Evolutionary conservation across 2,113 vertebrate genomes (phyloP), one percentile per base, ranked within the genome.

Genomic region (Siniperca chuatsi): DNA sequence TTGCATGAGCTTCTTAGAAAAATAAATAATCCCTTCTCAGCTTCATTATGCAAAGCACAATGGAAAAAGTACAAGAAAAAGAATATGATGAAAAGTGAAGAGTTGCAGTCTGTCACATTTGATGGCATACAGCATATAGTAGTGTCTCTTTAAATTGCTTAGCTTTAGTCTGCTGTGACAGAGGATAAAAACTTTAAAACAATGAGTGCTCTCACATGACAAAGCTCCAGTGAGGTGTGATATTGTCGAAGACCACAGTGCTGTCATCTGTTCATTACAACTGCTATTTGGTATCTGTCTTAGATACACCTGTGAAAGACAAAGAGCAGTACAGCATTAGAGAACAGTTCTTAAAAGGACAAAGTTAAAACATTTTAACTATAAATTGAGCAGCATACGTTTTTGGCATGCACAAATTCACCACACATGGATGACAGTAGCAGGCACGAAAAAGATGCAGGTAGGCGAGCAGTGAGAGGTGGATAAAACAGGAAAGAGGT

Each of bases 11-110:
- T 74, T 87, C 48, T 84, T 76, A 57, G 57, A 78, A 81, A 86
- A 84, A 90, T 75, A 87, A 91, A 91, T 79, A 88, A 86, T 81
- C 79, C 75, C 83, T 85, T 89, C 79, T 83, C 58, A 86, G 78
- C 70, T 48, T 81, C 71, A 77, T 64, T 68, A 74, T 74, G 85
- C 42, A 87, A 69, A 89, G 64, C 68, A 77, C 64, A 86, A 57
- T 29, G 57, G 58, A 80, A 84, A 66, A 69, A 85, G 35, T 10
- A 80, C 35, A 54, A 57, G 79, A 61, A 29, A 75, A 87, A 61
- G n/a, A 73, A 79, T 15, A 70, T n/a, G 69, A 57, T 64, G 68
- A 65, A 42, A 65, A 65, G 40, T 7, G 42, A 75, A 73, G 48
- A 64, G 66, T 9, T 65, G 68, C 54, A 4, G 73, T 67, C 16